Conservation (phyloP, 1,140 invertebrate species). For the Leucophenga varia region DNA sequence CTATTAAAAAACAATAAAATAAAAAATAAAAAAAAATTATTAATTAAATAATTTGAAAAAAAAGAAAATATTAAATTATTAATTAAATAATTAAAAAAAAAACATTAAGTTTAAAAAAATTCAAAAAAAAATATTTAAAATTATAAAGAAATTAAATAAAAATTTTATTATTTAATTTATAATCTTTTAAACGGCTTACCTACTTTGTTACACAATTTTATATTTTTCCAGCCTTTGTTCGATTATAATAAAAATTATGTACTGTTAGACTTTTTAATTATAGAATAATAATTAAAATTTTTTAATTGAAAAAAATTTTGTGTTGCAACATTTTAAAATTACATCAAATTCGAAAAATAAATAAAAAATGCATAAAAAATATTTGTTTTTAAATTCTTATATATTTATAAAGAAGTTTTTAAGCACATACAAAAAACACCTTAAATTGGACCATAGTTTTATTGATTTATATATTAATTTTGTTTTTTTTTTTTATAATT, state of each 20-base stretch:
- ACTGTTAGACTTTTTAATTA: too few relatives aligned
- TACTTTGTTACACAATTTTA: too few relatives aligned
- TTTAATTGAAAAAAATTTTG: conserved; percentile 6
- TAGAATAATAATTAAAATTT: too few relatives aligned
- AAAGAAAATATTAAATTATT: background rate
- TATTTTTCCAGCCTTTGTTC: too few relatives aligned
- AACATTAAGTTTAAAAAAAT: too few relatives aligned
- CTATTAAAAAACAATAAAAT: conserved; percentile 5
- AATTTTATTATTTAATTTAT: background rate
- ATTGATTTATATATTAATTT: conserved; percentile 40
- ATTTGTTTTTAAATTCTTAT: too few relatives aligned
- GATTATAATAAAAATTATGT: too few relatives aligned
- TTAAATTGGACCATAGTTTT: conserved; percentile 33
- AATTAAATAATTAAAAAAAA: conserved; percentile 3
- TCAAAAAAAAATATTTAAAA: background rate
- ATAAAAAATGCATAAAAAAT: too few relatives aligned
- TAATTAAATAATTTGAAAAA: background rate
- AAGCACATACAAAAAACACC: too few relatives aligned
- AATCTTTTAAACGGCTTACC: too few relatives aligned
- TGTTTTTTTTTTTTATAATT: conserved; percentile 30
- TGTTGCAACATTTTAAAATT: conserved; percentile 17
- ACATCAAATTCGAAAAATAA: conserved; percentile 34
- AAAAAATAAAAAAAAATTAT: conserved; percentile 1
- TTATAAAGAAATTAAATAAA: background rate
- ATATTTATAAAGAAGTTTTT: too few relatives aligned